These are phyloP conservation scores for Myiotriccus ornatus DNA, from an alignment of 2,797 vertebrate species.

Conservation along the genomic window DNA sequence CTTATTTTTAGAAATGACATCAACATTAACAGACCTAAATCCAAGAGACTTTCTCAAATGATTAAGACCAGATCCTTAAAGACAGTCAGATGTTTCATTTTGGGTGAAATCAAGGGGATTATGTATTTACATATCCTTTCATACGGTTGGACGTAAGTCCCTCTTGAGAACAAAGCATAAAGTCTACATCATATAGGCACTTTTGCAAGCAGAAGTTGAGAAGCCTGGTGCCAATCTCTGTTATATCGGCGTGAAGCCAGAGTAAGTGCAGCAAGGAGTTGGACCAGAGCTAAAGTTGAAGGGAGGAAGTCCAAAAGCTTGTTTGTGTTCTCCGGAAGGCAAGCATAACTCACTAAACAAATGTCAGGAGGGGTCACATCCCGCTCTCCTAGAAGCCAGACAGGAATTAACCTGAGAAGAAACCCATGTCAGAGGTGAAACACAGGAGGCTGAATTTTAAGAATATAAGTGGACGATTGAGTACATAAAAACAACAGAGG, in stretches of 20 bases:
- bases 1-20: not conserved
- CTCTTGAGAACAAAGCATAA: not conserved
- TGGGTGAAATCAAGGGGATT: not conserved
- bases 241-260: not conserved
- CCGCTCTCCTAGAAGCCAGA: slow-evolving; percentile 4
- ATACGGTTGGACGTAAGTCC: not conserved
- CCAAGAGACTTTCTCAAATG: not conserved
- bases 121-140: not conserved
- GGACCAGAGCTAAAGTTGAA: not conserved
- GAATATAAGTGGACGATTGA: not conserved
- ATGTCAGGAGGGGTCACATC: slow-evolving; percentile 54
- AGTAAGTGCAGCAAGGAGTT: not conserved
- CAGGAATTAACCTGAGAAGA: slow-evolving; percentile 30
- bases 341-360: slow-evolving; percentile 58
- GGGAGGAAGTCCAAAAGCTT: slow-evolving; percentile 37
- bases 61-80: not conserved
- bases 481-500: rapidly evolving
- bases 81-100: not conserved
- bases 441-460: not conserved
- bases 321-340: slow-evolving; percentile 59
- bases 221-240: rapidly evolving
- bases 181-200: not conserved
- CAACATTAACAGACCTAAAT: not conserved
- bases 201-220: not conserved
- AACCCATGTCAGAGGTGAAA: not conserved